These are phyloP conservation scores for Drosophila subpulchrella DNA, from an alignment of 1,140 invertebrate species.

Conservation along the genomic window DNA sequence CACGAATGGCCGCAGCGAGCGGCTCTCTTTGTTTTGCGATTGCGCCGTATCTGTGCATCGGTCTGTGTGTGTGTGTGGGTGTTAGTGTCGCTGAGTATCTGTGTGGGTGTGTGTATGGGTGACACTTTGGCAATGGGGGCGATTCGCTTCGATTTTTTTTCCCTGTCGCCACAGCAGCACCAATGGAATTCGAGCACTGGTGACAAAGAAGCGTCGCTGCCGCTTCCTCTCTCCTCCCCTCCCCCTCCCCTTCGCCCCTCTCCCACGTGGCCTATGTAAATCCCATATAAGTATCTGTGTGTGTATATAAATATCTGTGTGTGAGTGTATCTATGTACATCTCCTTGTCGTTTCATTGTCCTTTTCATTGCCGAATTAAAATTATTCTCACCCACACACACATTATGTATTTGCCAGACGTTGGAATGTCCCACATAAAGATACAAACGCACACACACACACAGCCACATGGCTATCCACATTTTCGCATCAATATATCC, in stretches of 20 bases:
- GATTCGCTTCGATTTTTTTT: slow-evolving; percentile 76
- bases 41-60: slow-evolving; percentile 14
- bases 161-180: slow-evolving; percentile 73
- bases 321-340: slow-evolving; percentile 9
- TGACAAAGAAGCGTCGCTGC: slow-evolving; percentile 43
- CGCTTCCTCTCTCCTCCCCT: neutral
- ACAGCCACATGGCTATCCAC: neutral
- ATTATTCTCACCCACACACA: slow-evolving; percentile 4
- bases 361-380: slow-evolving; percentile 37
- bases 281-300: neutral
- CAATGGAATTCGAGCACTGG: slow-evolving; percentile 72
- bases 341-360: slow-evolving; percentile 23
- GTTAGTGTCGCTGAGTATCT: slow-evolving; percentile 25
- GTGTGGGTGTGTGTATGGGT: slow-evolving; percentile 29
- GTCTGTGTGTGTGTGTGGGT: slow-evolving; percentile 26
- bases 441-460: neutral
- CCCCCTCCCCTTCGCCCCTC: neutral
- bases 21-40: slow-evolving; percentile 22
- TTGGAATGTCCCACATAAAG: slow-evolving; percentile 27
- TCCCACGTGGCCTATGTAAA: slow-evolving; percentile 16
- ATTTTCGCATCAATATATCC: neutral
- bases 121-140: slow-evolving; percentile 66
- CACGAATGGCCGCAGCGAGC: slow-evolving; percentile 48
- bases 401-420: slow-evolving; percentile 2
- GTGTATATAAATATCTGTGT: slow-evolving; percentile 1